These are phyloP conservation scores for Chelmon rostratus DNA, from an alignment of 2,797 vertebrate genomes.

Conservation along the genomic window DNA sequence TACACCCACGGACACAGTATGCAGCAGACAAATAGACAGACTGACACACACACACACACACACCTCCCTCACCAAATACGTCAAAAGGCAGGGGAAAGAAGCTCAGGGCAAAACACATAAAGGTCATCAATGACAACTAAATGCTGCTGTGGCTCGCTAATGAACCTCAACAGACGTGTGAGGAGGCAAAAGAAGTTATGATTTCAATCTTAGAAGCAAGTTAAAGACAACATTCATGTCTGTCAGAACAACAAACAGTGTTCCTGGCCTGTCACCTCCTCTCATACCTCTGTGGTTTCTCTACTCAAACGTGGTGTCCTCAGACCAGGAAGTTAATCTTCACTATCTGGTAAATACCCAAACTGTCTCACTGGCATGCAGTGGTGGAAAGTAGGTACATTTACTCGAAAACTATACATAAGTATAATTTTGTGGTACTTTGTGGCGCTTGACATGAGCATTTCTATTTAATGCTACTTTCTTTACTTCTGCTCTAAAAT, in stretches of 20 bases:
- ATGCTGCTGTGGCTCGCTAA: slow-evolving; percentile 56
- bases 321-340: neutral
- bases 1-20: slow-evolving; percentile 20
- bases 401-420: neutral
- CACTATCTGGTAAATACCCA: neutral
- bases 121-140: slow-evolving; percentile 70
- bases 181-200: slow-evolving; percentile 28
- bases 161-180: slow-evolving; percentile 40
- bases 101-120: slow-evolving; percentile 73
- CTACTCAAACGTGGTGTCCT: neutral
- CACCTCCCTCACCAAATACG: slow-evolving; percentile 44
- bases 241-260: neutral
- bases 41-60: slow-evolving; percentile 32
- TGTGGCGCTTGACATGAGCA: too few relatives aligned
- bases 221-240: neutral
- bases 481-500: too few relatives aligned
- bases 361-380: neutral
- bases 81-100: slow-evolving; percentile 54
- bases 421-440: neutral
- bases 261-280: neutral
- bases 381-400: neutral
- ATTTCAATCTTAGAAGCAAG: slow-evolving; percentile 7
- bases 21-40: slow-evolving; percentile 6
- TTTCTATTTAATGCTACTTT: too few relatives aligned
- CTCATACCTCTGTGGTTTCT: neutral